Evolutionary conservation across 2,113 vertebrate species (phyloP).

Genomic region (Edolisoma coerulescens): DNA sequence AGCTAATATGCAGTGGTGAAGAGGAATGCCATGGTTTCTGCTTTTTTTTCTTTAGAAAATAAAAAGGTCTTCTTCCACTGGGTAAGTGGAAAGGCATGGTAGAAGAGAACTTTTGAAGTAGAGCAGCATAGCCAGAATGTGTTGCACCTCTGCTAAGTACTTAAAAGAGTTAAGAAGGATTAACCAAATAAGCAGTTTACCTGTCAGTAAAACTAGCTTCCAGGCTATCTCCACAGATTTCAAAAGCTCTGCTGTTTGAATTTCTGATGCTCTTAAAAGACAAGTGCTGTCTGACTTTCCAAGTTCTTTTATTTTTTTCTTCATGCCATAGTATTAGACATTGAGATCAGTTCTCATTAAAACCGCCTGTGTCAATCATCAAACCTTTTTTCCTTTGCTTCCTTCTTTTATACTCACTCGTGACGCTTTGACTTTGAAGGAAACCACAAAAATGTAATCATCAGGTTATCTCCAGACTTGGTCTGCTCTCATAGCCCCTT

Average conservation of each 20-base stretch:
- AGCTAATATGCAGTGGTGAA: not conserved
- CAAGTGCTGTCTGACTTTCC: slow-evolving; percentile 7
- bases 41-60: not conserved
- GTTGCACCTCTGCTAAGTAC: not conserved
- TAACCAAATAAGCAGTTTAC: slow-evolving; percentile 17
- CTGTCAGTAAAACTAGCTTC: not conserved
- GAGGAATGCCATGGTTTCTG: not conserved
- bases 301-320: not conserved
- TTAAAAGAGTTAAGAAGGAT: slow-evolving; percentile 7
- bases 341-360: slow-evolving; percentile 27
- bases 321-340: not conserved
- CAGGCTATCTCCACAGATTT: not conserved
- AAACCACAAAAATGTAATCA: slow-evolving; percentile 85
- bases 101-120: not conserved
- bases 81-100: not conserved
- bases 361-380: slow-evolving; percentile 34
- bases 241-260: not conserved
- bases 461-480: slow-evolving; percentile 76
- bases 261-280: not conserved
- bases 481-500: slow-evolving; percentile 53
- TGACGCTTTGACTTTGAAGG: slow-evolving; percentile 77
- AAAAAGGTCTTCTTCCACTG: not conserved
- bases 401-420: slow-evolving; percentile 42
- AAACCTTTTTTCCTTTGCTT: slow-evolving; percentile 32
- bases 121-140: not conserved